Conservation (phyloP, 2,113 vertebrate genomes). For the Microtus ochrogaster region DNA sequence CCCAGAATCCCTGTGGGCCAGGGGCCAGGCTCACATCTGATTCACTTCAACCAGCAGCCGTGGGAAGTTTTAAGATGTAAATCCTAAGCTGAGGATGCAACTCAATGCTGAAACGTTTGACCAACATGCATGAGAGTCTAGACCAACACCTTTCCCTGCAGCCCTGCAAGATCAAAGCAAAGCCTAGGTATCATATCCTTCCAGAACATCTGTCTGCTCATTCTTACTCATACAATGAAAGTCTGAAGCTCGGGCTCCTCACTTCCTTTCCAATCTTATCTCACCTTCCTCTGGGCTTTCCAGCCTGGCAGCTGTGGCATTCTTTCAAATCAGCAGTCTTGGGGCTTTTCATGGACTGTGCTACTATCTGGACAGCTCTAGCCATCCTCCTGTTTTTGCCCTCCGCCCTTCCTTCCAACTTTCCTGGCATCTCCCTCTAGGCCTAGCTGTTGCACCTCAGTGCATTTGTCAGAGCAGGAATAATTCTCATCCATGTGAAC, state of each 20-base stretch:
- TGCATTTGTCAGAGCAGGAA: background rate
- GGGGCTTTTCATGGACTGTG: accelerated
- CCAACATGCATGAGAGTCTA: background rate
- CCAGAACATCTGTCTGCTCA: background rate
- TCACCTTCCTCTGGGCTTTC: background rate
- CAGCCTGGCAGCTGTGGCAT: background rate
- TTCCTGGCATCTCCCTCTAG: background rate
- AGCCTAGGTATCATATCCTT: background rate
- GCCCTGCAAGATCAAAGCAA: background rate
- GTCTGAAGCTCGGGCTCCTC: background rate
- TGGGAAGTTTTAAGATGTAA: background rate
- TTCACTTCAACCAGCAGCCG: background rate
- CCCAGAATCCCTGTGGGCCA: background rate
- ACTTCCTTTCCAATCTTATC: background rate
- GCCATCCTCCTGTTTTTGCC: background rate
- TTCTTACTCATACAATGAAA: background rate
- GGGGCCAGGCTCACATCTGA: too few species aligned
- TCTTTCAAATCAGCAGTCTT: background rate
- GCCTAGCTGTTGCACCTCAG: background rate
- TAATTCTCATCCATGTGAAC: background rate
- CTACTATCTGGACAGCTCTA: background rate
- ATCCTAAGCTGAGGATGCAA: background rate
- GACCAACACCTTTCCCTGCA: background rate
- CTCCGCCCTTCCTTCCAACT: background rate
- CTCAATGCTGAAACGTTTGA: background rate